Evolutionary conservation across 2,113 vertebrate genomes (phyloP).

Genomic region (Astur gentilis): DNA sequence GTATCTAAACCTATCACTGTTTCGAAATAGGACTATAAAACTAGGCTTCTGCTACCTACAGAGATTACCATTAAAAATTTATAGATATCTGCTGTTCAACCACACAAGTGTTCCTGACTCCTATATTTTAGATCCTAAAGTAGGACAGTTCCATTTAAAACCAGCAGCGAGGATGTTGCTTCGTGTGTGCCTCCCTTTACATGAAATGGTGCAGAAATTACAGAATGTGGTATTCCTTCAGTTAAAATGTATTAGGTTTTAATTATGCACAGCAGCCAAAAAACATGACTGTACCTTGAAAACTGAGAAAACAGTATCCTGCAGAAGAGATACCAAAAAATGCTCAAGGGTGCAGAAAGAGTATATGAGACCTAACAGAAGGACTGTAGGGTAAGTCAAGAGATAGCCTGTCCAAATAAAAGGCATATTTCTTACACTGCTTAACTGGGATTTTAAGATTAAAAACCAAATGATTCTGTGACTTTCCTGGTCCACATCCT

Average conservation of each 20-base stretch:
- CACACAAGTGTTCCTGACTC: background rate
- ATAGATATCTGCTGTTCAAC: background rate
- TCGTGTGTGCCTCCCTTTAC: background rate
- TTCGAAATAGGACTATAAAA: background rate
- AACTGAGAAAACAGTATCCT: background rate
- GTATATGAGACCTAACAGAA: background rate
- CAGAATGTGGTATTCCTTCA: background rate
- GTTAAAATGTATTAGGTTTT: fast-evolving
- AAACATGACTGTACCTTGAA: background rate
- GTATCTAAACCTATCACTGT: too few relatives aligned
- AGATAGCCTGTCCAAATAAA: background rate
- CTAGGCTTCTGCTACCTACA: background rate
- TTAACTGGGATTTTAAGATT: background rate
- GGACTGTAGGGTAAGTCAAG: background rate
- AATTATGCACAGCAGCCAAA: background rate
- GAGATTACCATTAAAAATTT: background rate
- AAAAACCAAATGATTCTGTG: background rate
- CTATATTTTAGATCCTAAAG: background rate
- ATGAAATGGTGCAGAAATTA: background rate
- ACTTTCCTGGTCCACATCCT: background rate
- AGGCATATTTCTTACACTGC: background rate
- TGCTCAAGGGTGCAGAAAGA: background rate
- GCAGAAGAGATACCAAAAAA: background rate
- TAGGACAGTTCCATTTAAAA: background rate
- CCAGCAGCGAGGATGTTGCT: background rate